Evolutionary conservation across 2,113 vertebrate genomes (phyloP).

Genomic region (Platanista minor): DNA sequence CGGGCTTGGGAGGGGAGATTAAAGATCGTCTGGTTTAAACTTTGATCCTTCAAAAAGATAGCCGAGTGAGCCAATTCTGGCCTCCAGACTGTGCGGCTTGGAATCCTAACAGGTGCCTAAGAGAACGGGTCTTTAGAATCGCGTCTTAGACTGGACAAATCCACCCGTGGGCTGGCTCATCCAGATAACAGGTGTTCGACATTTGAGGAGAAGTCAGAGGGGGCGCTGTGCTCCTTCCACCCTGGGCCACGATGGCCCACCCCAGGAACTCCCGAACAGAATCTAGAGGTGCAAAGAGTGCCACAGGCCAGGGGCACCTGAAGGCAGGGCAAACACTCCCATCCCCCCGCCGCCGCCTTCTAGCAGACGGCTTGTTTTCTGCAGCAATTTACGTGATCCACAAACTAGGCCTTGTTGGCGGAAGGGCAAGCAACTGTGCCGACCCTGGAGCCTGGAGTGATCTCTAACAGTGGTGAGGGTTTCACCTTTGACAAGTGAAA

Average conservation of each 20-base stretch:
- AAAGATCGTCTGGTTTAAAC: constrained; percentile 60
- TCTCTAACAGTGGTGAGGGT: neutral
- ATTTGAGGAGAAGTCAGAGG: neutral
- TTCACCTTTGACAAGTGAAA: neutral
- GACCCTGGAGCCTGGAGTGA: neutral
- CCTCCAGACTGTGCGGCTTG: neutral
- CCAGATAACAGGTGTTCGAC: neutral
- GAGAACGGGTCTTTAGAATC: neutral
- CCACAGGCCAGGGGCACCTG: neutral
- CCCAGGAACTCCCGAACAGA: neutral
- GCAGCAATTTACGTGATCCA: neutral
- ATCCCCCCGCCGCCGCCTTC: neutral
- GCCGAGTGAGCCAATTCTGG: constrained; percentile 22
- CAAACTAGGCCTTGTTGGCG: neutral
- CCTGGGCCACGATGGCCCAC: neutral
- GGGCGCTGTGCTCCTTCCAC: neutral
- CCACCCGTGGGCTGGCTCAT: neutral
- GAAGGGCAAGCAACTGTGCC: neutral
- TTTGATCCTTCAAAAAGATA: constrained; percentile 62
- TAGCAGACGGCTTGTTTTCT: neutral
- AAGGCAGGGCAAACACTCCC: neutral
- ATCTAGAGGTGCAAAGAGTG: neutral
- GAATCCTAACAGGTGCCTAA: neutral
- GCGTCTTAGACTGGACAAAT: neutral
- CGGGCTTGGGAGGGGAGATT: neutral